These are phyloP conservation scores for Drosophila ananassae DNA, from an alignment of 1,140 invertebrate species.

Conservation along the genomic window DNA sequence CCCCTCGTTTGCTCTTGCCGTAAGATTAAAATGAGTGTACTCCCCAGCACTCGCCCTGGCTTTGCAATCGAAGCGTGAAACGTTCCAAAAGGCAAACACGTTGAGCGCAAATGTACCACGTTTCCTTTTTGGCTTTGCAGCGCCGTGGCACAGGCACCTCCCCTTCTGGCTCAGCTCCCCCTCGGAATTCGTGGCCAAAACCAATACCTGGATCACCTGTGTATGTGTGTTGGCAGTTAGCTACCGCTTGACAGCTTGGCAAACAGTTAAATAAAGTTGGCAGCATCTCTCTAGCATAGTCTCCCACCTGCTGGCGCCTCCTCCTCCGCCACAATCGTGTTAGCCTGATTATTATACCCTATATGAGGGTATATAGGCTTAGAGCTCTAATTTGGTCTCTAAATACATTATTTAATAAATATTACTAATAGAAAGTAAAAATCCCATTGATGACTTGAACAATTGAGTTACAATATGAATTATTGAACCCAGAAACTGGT, in stretches of 20 bases:
- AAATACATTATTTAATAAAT: too few species aligned
- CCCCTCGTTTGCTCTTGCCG: slow-evolving; percentile 30
- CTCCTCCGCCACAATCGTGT: slow-evolving; percentile 15
- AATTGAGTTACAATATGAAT: too few species aligned
- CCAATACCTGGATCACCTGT: slow-evolving; percentile 46
- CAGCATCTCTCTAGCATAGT: slow-evolving; percentile 36
- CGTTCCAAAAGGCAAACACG: slow-evolving; percentile 77
- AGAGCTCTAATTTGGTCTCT: slow-evolving; percentile 11
- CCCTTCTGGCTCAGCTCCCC: slow-evolving; percentile 10
- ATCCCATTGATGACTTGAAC: too few species aligned
- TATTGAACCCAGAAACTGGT: background rate
- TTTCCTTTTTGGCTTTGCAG: slow-evolving; percentile 71
- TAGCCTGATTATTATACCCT: slow-evolving; percentile 52
- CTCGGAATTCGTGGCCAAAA: slow-evolving; percentile 28
- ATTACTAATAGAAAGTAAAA: too few species aligned
- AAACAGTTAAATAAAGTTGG: slow-evolving; percentile 82
- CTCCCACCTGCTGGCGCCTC: background rate
- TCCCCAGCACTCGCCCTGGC: slow-evolving; percentile 12
- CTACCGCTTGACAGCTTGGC: slow-evolving; percentile 78
- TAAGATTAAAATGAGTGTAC: slow-evolving; percentile 66
- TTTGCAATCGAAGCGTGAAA: slow-evolving; percentile 74
- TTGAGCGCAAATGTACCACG: slow-evolving; percentile 78
- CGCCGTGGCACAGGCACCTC: background rate
- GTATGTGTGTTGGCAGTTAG: slow-evolving; percentile 60
- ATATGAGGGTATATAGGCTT: slow-evolving; percentile 15